A percentile compares a stretch with the other conserved stretches of the same genome.
phyloP scores from a whole-genome alignment of 2,888 invertebrate species.

The Rhorus exstirpatorius region DNA sequence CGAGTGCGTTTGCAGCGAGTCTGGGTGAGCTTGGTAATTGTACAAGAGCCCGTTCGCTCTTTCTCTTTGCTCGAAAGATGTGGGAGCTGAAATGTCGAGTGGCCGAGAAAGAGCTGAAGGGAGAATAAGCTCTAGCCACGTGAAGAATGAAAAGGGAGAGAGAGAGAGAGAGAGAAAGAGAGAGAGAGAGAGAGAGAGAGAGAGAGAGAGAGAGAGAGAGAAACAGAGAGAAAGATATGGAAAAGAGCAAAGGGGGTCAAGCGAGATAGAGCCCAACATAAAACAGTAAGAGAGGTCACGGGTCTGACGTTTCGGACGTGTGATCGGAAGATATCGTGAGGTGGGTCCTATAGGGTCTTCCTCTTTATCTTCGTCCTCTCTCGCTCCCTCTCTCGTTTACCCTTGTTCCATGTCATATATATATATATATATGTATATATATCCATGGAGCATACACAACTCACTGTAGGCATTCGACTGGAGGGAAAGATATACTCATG shows the following conservation, averaged over 20 bases:
- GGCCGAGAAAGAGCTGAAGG: constrained; percentile 50
- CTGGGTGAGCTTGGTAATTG: constrained; percentile 72
- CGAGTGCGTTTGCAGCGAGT: constrained; percentile 46
- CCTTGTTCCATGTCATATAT: constrained; percentile 15
- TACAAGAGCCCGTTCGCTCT: constrained; percentile 60
- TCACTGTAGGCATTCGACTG: constrained; percentile 30
- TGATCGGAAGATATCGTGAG: constrained; percentile 80
- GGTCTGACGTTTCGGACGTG: constrained; percentile 83
- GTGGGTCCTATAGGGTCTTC: constrained; percentile 56
- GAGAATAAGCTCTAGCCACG: constrained; percentile 48
- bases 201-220: constrained; percentile 57
- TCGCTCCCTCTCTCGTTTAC: constrained; percentile 13
- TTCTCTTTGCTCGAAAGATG: constrained; percentile 66
- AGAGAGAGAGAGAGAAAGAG: constrained; percentile 63
- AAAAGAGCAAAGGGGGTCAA: constrained; percentile 64
- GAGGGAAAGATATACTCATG: constrained; percentile 38
- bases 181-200: constrained; percentile 63
- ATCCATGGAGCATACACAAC: neutral
- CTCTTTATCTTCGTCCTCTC: constrained; percentile 23
- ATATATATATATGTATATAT: neutral
- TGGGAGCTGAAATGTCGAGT: constrained; percentile 69
- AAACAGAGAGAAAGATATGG: too few relatives aligned
- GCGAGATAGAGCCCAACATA: constrained; percentile 69
- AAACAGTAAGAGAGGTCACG: constrained; percentile 79
- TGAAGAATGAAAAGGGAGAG: constrained; percentile 2